Evolutionary conservation across 2,888 invertebrate genomes (phyloP).

Genomic region (Drosophila suboccidentalis): DNA sequence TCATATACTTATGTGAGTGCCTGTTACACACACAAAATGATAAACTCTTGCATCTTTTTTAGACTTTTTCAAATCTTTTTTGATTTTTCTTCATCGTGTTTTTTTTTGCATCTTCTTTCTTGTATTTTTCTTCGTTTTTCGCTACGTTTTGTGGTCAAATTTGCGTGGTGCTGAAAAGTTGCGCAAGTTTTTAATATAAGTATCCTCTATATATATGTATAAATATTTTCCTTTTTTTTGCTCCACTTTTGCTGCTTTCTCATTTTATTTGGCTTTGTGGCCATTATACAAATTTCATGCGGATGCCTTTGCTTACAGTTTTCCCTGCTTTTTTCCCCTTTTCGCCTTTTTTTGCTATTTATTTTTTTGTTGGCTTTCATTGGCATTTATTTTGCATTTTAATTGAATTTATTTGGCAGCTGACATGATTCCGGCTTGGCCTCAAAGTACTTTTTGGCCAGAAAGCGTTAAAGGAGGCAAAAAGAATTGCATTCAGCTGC

Average conservation of each 20-base stretch:
- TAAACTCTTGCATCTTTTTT: constrained; percentile 60
- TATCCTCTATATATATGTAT: constrained; percentile 9
- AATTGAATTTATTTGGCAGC: constrained; percentile 73
- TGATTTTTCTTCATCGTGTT: constrained; percentile 4
- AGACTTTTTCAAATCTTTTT: constrained; percentile 20
- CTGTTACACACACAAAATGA: constrained; percentile 38
- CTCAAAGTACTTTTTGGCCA: constrained; percentile 18
- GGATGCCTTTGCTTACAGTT: constrained; percentile 23
- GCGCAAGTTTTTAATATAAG: constrained; percentile 24
- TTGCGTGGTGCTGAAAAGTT: constrained; percentile 47
- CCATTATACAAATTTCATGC: constrained; percentile 58
- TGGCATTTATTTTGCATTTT: constrained; percentile 73
- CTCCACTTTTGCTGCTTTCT: constrained; percentile 6
- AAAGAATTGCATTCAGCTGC: constrained; percentile 41
- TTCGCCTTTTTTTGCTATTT: background rate
- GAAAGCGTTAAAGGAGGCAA: constrained; percentile 5
- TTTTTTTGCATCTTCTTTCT: background rate
- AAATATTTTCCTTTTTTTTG: constrained; percentile 5
- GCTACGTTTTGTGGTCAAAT: constrained; percentile 51
- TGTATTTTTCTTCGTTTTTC: background rate
- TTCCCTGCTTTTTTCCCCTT: background rate
- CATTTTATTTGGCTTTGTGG: constrained; percentile 35
- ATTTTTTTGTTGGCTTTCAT: constrained; percentile 21
- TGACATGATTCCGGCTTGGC: constrained; percentile 50
- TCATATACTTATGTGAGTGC: constrained; percentile 37